A percentile compares a stretch with the other conserved stretches of the same genome.
These are phyloP conservation scores for Phataginus tricuspis DNA, from an alignment of 2,797 vertebrate genomes.

Conservation along the genomic window DNA sequence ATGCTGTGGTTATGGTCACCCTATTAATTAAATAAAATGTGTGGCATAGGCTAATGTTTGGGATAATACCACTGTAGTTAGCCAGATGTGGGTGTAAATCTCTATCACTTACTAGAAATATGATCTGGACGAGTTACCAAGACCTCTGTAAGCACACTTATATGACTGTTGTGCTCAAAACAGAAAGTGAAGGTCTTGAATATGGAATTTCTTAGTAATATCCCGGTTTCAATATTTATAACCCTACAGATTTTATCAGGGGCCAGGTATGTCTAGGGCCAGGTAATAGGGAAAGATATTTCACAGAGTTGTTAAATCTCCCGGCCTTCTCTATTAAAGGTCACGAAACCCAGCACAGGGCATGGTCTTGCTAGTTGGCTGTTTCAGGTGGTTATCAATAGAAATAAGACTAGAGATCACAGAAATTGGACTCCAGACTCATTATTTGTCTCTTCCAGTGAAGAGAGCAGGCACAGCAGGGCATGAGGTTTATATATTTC, in stretches of 20 bases:
- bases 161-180: neutral
- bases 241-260: neutral
- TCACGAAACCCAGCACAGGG: neutral
- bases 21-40: neutral
- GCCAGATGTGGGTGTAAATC: neutral
- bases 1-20: neutral
- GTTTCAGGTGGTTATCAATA: neutral
- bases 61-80: neutral
- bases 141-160: neutral
- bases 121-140: neutral
- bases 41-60: neutral
- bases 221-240: constrained; percentile 7
- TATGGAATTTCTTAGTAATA: constrained; percentile 19
- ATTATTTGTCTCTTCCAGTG: constrained; percentile 6
- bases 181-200: neutral
- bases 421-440: neutral
- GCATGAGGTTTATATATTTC: neutral
- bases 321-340: neutral
- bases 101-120: constrained; percentile 11
- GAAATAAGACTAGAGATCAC: neutral
- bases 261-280: neutral
- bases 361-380: neutral
- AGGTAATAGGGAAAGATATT: neutral
- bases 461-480: neutral
- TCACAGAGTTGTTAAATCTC: neutral